Base-by-base conservation (phyloP, 2,888 invertebrate genomes). In the Galeruca laticollis region DNA sequence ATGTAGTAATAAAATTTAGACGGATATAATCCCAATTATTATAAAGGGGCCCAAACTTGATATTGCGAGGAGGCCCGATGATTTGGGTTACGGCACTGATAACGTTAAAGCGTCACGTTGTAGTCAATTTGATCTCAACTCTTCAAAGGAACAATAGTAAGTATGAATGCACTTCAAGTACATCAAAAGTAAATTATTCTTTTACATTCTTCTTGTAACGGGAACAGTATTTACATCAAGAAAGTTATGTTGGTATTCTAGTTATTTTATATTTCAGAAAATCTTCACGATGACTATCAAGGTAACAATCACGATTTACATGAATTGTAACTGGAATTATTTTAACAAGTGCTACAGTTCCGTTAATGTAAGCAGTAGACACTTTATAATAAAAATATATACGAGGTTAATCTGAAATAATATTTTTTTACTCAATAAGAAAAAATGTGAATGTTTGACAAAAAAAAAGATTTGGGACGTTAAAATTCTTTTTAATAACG, bases 181-280 rank as follows among this genome's bases (percentile, higher is more conserved):
- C 65, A 65, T 69, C 65, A 59, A 59, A 69, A 64, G 43, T 64
- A 64, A 69, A 69, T 69, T 51, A 65, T 65, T 64, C 63, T 60
- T 65, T 51, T 69, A 59, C 33, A 20, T 65, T 40, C 56, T 57
- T 37, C 13, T 51, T 20, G 21, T 69, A 69, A 69, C 69, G 69
- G 69, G 56, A 65, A 60, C 60, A 35, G 52, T 65, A 69, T 65
- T 69, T 66, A 66, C 59, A 65, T 69, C 63, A 59, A 63, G 69
- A 37, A 60, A 57, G 33, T 31, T 31, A 40, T 65, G 65, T 60
- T 66, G 66, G 59, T 51, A 66, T 60, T 66, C 60, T 49, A 60
- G 66, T 59, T 66, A 59, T 66, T 66, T 66, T 59, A 66, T 66
- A 60, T 69, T 69, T 65, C 60, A 69, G 54, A 69, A 63, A 69